Base-by-base conservation (phyloP, 2,113 vertebrate genomes). In the Hippocampus guttulatus region DNA sequence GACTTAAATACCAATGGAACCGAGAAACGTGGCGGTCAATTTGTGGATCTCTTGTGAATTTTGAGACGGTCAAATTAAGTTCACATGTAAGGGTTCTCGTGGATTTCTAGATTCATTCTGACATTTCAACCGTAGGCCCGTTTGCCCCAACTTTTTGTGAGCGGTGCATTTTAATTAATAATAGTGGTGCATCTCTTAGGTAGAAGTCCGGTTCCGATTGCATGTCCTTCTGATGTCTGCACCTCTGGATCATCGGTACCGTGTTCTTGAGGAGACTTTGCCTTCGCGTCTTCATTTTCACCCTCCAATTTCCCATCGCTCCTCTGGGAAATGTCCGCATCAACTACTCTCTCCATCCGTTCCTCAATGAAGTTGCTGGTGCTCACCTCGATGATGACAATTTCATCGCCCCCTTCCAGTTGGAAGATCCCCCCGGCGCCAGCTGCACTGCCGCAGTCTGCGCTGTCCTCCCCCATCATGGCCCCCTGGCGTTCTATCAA, bases 311-410 rank as follows among this genome's bases (percentile, higher is more conserved):
- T 89, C 15, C 75, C 82, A 40, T 87, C 82, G 7, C 69, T 76
- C 57, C 73, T 78, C 51, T 86, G 85, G 23, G 86, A 68, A 6
- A 78, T 58, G 69, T 88, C 84, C 43, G 73, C 76, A 0, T 85
- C 85, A 54, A 78, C 85, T 47, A 69, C 78, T 67, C 80, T 75
- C 52, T 91, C 86, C 54, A 84, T 63, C 51, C 79, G 69, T n/a
- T 84, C 88, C 3, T 92, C 91, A 66, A 87, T 86, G 54, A 93
- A 69, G 65, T 88, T 85, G 64, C 92, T 93, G 61, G 92, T 92
- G 83, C 91, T 93, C 27, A 93, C 92, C 76, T 93, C 92, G 43
- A 93, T 93, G 70, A 93, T 93, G 30, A 93, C 92, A 33, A 93
- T 93, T 68, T 90, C 91, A 69, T 93, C 90, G 15, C 91, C 92